A percentile compares a stretch with the other conserved stretches of the same genome.
These are phyloP conservation scores for Delichon dasypus DNA, from an alignment of 2,797 vertebrate genomes.

Conservation along the genomic window DNA sequence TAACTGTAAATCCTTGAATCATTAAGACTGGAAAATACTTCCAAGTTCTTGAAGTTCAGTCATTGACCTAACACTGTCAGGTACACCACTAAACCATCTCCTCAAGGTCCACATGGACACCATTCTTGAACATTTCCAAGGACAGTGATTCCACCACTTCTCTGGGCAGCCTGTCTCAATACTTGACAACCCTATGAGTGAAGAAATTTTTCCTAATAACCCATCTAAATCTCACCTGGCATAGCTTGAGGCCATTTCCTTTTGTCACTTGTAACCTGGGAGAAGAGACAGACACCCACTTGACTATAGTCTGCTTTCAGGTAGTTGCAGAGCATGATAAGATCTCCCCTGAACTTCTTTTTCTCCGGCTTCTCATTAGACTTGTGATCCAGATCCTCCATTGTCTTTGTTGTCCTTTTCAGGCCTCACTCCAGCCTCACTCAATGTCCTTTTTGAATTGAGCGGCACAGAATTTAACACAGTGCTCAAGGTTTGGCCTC, in stretches of 20 bases:
- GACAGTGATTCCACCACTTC: not conserved
- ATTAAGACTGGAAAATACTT: not conserved
- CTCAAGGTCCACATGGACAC: not conserved
- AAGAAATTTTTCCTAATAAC: not conserved
- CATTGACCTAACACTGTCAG: not conserved
- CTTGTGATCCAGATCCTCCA: not conserved
- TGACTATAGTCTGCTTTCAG: not conserved
- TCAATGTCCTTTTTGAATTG: not conserved
- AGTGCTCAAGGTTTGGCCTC: rapidly evolving
- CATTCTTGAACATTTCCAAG: not conserved
- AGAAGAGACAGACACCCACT: not conserved
- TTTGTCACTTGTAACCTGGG: not conserved
- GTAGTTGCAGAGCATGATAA: rapidly evolving
- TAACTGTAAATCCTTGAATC: not conserved
- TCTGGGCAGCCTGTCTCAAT: not conserved
- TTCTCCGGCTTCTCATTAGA: not conserved
- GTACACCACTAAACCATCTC: not conserved
- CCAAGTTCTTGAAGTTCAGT: not conserved
- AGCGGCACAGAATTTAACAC: rapidly evolving
- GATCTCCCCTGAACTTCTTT: not conserved
- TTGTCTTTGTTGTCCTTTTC: not conserved
- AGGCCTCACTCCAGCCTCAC: not conserved
- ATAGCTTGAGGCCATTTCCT: not conserved
- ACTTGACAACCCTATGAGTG: not conserved
- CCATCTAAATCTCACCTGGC: not conserved